Evolutionary conservation across 2,113 vertebrate genomes (phyloP).

Genomic region (Jacana jacana): DNA sequence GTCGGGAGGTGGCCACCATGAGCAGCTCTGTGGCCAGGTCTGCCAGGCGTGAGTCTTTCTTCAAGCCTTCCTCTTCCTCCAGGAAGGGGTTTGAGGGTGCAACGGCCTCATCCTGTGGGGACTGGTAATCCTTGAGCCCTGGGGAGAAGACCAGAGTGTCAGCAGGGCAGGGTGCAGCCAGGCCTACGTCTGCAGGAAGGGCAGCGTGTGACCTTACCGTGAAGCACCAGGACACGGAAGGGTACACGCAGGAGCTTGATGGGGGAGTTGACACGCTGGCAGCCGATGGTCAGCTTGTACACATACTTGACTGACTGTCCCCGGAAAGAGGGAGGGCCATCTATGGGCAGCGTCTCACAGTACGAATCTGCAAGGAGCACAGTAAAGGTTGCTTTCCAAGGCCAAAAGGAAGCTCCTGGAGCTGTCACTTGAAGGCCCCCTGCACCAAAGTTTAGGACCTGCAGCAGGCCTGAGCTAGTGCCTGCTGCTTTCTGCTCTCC

Average conservation of each 20-base stretch:
- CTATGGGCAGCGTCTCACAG: slow-evolving; percentile 87
- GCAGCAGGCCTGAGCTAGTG: not conserved
- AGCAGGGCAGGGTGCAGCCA: not conserved
- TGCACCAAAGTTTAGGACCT: not conserved
- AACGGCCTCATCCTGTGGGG: slow-evolving; percentile 90
- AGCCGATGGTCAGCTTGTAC: slow-evolving; percentile 97
- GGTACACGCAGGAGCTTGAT: slow-evolving; percentile 96
- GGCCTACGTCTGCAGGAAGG: rapidly evolving
- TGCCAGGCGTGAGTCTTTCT: slow-evolving; percentile 85
- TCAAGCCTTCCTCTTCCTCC: slow-evolving; percentile 87
- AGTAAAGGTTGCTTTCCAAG: not conserved
- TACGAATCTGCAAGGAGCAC: slow-evolving; percentile 83
- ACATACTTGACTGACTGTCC: slow-evolving; percentile 96
- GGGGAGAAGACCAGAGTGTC: not conserved
- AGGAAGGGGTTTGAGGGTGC: slow-evolving; percentile 95
- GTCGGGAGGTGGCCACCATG: slow-evolving; percentile 92
- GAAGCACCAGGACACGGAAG: slow-evolving; percentile 92
- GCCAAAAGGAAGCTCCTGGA: not conserved
- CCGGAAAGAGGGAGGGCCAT: slow-evolving; percentile 94
- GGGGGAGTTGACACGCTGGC: slow-evolving; percentile 96
- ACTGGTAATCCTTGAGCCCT: slow-evolving; percentile 91
- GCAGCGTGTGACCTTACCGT: slow-evolving; percentile 66
- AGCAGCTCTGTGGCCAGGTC: slow-evolving; percentile 92
- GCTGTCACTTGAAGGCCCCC: not conserved
- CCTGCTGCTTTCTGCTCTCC: not conserved